Evolutionary conservation across 2,113 vertebrate genomes (phyloP), one percentile per base, ranked within the genome.

Genomic region (Orcinus orca): DNA sequence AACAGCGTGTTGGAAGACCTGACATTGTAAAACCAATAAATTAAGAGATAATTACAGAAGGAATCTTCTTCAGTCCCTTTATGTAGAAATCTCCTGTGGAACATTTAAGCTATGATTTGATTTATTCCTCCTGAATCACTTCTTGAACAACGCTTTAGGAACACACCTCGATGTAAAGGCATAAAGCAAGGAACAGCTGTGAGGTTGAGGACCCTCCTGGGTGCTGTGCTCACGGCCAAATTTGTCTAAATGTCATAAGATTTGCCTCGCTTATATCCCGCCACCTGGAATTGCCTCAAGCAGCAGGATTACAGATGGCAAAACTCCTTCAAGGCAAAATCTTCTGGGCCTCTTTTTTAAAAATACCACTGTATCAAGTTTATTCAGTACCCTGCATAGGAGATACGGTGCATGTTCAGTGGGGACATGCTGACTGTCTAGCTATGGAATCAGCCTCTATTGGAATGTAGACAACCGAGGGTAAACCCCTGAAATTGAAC

Each of bases 211-310:
- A 47, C 97, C 84, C 97, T 97, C 97, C 96, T 88, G 95, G 96
- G 97, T 87, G 70, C 94, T n/a, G 0, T 87, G 94, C 94, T 95
- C 87, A 53, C 80, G 95, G 95, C 96, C 96, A 94, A 26, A 87
- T 97, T 97, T 97, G 94, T 98, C 95, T 97, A 97, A 97, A 97
- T 97, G 96, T 97, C 97, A 53, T 77, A 97, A 92, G 94, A 97
- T 97, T 92, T 97, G 93, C 96, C 68, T 97, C 38, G 0, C 81
- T 94, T 55, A 70, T 55, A 80, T 95, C 90, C 94, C 73, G 18
- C 97, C 97, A 97, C 97, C 97, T 96, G 97, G 92, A 96, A 87
- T 71, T 96, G 96, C 96, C 96, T 97, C 87, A 67, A 92, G 92
- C 93, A 96, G 94, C 92, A 96, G 87, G 77, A 90, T 92, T 95